These are phyloP conservation scores for Tetropium fuscum DNA, from an alignment of 2,888 invertebrate species.

Conservation along the genomic window DNA sequence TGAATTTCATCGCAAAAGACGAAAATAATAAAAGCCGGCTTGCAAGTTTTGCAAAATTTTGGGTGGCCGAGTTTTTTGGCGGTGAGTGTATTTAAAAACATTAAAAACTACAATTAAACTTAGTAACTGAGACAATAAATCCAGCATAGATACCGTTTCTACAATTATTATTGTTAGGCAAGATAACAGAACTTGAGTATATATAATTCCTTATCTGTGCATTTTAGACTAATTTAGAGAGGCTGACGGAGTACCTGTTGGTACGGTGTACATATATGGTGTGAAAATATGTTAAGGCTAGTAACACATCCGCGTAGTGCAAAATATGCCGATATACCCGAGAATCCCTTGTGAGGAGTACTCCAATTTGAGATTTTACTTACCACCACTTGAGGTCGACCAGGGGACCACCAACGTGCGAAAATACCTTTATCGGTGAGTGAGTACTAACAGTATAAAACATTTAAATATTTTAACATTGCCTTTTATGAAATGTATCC, in stretches of 20 bases:
- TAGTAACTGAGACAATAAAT: no score
- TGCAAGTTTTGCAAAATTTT: no score
- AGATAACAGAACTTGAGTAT: background rate
- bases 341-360: background rate
- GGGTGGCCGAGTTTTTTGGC: no score
- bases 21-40: no score
- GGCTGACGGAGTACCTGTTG: background rate
- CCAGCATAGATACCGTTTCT: background rate
- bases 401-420: background rate
- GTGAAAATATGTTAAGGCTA: background rate
- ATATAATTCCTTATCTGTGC: constrained; percentile 2
- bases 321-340: background rate
- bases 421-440: constrained; percentile 7
- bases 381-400: constrained; percentile 11
- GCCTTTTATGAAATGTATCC: no score
- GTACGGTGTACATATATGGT: background rate
- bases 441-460: no score
- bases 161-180: background rate
- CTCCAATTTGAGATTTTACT: constrained; percentile 12
- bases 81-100: no score
- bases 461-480: no score
- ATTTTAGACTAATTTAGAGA: background rate
- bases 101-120: no score
- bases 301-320: no score
- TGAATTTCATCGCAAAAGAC: no score